Evolutionary conservation across 1,140 invertebrate species (phyloP).

Genomic region (Eurosta solidaginis): DNA sequence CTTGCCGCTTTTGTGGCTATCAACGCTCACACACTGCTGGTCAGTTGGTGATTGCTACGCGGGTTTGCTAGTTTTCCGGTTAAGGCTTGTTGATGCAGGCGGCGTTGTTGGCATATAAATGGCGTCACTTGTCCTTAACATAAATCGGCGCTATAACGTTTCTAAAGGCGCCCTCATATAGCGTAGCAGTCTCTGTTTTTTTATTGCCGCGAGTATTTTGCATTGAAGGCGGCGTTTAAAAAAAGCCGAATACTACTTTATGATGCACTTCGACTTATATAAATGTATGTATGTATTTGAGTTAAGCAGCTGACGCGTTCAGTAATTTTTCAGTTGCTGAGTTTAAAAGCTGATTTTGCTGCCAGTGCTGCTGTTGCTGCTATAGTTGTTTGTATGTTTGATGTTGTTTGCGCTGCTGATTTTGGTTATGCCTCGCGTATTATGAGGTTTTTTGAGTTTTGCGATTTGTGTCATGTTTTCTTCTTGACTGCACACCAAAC

Average conservation of each 20-base stretch:
- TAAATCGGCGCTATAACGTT: conserved; percentile 11
- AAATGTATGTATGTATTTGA: background rate
- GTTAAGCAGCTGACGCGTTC: background rate
- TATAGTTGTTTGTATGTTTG: too few species aligned
- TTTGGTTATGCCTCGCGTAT: background rate
- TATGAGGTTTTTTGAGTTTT: conserved; percentile 6
- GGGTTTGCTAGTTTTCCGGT: background rate
- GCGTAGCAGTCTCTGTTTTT: background rate
- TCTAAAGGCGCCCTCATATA: background rate
- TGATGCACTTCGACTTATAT: background rate
- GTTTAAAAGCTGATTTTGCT: background rate
- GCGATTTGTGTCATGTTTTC: conserved; percentile 29
- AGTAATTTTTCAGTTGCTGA: background rate
- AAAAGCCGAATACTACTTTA: too few species aligned
- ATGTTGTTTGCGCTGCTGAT: background rate
- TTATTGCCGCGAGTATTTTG: background rate
- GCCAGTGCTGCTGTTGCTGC: background rate
- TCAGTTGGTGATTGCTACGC: background rate
- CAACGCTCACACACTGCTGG: too few species aligned
- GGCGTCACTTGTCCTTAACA: conserved; percentile 26
- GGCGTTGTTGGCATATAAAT: background rate
- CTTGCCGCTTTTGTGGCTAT: background rate
- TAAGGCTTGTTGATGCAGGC: background rate
- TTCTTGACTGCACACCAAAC: conserved; percentile 10
- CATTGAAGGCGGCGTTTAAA: background rate